phyloP scores from a whole-genome alignment of 2,888 invertebrate species.

The Stenichneumon culpator region DNA sequence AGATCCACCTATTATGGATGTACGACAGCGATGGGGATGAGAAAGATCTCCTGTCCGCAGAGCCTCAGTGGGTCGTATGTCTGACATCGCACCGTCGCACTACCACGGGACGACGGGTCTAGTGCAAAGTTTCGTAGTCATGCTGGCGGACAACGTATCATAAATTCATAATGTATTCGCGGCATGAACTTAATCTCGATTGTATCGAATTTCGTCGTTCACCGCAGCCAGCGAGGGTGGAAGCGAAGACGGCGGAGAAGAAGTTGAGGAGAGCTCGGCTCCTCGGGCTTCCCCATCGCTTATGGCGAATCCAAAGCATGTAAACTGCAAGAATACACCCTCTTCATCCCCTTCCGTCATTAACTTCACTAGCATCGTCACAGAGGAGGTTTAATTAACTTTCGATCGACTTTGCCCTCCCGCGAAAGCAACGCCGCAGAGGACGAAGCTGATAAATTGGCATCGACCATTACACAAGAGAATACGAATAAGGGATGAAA shows the following conservation, averaged over 20 bases:
- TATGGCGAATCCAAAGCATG: neutral
- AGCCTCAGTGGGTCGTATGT: constrained; percentile 7
- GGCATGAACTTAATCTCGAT: constrained; percentile 64
- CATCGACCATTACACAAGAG: constrained; percentile 6
- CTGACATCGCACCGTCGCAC: constrained; percentile 30
- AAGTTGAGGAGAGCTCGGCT: neutral
- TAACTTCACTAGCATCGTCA: neutral
- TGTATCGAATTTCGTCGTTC: constrained; percentile 58
- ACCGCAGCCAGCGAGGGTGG: neutral
- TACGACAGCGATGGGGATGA: neutral
- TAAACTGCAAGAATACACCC: neutral
- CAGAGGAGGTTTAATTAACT: constrained; percentile 7
- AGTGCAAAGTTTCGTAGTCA: constrained; percentile 61
- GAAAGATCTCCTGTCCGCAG: constrained; percentile 24
- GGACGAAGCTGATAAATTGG: constrained; percentile 4
- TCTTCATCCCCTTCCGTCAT: neutral
- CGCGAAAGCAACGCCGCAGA: neutral
- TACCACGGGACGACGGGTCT: neutral
- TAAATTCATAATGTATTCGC: constrained; percentile 65
- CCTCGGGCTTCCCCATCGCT: neutral
- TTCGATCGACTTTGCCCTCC: neutral
- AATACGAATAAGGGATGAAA: neutral
- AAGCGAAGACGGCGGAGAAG: constrained; percentile 18
- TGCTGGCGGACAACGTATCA: constrained; percentile 54
- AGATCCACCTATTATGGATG: constrained; percentile 26